Base-by-base conservation (phyloP, 2,113 vertebrate genomes). In the Sinocyclocheilus anshuiensis region DNA sequence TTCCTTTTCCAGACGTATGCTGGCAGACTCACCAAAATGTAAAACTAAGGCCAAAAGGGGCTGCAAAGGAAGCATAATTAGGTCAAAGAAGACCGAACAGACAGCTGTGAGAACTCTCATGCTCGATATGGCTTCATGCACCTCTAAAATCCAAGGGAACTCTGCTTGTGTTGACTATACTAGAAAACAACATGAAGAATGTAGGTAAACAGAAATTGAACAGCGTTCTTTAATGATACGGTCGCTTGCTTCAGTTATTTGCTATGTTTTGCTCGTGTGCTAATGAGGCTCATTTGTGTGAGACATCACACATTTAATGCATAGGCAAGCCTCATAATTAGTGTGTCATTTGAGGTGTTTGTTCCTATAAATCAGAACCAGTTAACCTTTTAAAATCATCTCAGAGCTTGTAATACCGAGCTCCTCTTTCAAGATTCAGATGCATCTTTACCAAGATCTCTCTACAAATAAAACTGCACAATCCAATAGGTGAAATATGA, bases 401-500 rank as follows among this genome's bases (percentile, higher is more conserved):
- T 48, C n/a, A 50, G 6, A 6, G n/a, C 42, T 48, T 76, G n/a
- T 48, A 24, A 76, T 50, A 26, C 6, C 3, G 13, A 48, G 39
- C 8, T 75, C 72, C 5, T 12, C n/a, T 75, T 76, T 26, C n/a
- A 50, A 50, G 12, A 76, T 50, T 48, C 42, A 72, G 36, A 72
- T 42, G 20, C 69, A 67, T 77, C 65, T 33, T 48, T 24, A 71
- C 20, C 16, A 45, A 29, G 11, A 67, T 8, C n/a, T 65, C 7
- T 5, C 79, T 26, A 33, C 6, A 72, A 63, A 22, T 26, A 59
- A 61, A 33, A 65, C 13, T 20, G 22, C 57, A 24, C 42, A 76
- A 76, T 24, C 6, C 65, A 69, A 48, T 6, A 29, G 69, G 15
- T 50, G 77, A 82, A 85, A 87, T 24, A 79, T 80, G 67, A 84